A percentile compares a stretch with the other conserved stretches of the same genome.
Conservation (phyloP, 2,888 invertebrate genomes). For the Synergus umbraculus region DNA sequence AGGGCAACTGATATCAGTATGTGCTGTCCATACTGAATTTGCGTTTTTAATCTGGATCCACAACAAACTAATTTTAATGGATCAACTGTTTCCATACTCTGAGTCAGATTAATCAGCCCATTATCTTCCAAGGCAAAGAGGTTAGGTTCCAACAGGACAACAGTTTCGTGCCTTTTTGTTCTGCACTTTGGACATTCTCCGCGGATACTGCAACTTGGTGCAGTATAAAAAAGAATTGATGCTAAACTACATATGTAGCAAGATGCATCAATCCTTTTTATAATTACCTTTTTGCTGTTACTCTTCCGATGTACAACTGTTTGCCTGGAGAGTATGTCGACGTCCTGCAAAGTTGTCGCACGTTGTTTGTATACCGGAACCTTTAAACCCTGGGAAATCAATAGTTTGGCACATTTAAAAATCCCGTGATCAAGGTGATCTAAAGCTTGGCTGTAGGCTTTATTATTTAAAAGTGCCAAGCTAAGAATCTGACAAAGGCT, state of each 20-base stretch:
- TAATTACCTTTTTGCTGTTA: neutral
- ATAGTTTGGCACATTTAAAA: neutral
- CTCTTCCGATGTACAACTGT: neutral
- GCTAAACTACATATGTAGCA: neutral
- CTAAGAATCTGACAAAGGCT: neutral
- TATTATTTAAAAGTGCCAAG: neutral
- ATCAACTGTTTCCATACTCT: neutral
- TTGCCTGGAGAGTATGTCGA: neutral
- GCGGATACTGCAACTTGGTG: too few relatives aligned
- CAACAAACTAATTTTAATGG: neutral
- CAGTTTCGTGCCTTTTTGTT: neutral
- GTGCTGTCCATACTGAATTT: neutral
- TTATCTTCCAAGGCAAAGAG: neutral
- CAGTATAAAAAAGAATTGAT: too few relatives aligned
- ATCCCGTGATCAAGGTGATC: neutral
- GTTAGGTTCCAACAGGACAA: neutral
- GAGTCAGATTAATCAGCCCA: neutral
- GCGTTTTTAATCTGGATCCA: neutral
- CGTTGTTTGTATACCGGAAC: neutral
- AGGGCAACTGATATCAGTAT: neutral
- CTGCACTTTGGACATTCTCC: too few relatives aligned
- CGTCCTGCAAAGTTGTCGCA: neutral
- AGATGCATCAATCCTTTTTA: neutral
- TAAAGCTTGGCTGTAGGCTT: neutral
- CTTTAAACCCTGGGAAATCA: neutral